These are phyloP conservation scores for Pollachius pollachius DNA, from an alignment of 2,113 vertebrate species.

Conservation along the genomic window DNA sequence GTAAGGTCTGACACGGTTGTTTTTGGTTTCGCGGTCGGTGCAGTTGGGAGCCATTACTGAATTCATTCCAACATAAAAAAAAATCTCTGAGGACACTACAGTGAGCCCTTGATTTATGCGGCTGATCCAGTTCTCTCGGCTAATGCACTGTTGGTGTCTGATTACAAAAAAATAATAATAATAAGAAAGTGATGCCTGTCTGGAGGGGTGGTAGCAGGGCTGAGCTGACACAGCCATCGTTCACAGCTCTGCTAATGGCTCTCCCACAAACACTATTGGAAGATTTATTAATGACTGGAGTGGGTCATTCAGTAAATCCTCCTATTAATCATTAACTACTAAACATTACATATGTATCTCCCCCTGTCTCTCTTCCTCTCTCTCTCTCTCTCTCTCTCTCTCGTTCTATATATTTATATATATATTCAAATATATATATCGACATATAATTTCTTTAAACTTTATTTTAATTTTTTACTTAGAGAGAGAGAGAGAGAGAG, in stretches of 20 bases:
- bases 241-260: slow-evolving; percentile 26
- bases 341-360: neutral
- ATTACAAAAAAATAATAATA: neutral
- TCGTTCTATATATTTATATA: neutral
- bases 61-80: neutral
- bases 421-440: too few species aligned
- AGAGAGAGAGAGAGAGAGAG: too few species aligned
- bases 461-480: too few species aligned
- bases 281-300: slow-evolving; percentile 31
- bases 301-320: neutral
- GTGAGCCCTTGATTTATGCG: neutral
- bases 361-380: neutral
- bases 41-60: neutral
- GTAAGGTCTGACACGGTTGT: neutral
- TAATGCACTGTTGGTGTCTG: neutral
- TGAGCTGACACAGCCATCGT: slow-evolving; percentile 22
- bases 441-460: too few species aligned
- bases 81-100: neutral
- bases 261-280: slow-evolving; percentile 18
- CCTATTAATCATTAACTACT: too few species aligned
- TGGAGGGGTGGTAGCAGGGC: neutral
- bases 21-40: neutral
- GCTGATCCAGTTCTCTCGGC: neutral
- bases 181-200: neutral
- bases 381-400: neutral